Conservation (phyloP, 2,113 vertebrate genomes). For the Eulemur rufifrons region DNA sequence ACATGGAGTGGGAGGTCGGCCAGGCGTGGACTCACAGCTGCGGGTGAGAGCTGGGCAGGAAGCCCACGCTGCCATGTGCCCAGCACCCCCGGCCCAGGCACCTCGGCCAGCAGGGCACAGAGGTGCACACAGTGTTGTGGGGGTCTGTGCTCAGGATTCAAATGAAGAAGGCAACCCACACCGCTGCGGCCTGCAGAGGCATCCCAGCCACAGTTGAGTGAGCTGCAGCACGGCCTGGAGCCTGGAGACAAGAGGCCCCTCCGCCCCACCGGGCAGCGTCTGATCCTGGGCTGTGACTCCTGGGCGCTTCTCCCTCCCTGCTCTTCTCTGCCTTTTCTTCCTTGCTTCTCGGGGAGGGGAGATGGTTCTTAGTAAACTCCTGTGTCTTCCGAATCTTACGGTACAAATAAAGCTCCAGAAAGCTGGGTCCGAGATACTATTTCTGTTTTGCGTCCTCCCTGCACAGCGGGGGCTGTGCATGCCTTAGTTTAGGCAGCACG, state of each 20-base stretch:
- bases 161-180: slow-evolving; percentile 92
- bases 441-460: neutral
- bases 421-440: neutral
- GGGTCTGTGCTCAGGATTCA: slow-evolving; percentile 88
- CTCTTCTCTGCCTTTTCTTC: neutral
- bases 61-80: slow-evolving; percentile 89
- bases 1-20: slow-evolving; percentile 92
- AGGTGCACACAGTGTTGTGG: slow-evolving; percentile 91
- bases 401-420: neutral
- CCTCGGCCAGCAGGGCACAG: slow-evolving; percentile 89
- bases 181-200: slow-evolving; percentile 93
- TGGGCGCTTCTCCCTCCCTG: neutral
- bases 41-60: slow-evolving; percentile 87
- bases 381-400: neutral
- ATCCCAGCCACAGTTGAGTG: slow-evolving; percentile 90
- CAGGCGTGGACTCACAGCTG: slow-evolving; percentile 91
- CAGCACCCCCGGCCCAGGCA: slow-evolving; percentile 86
- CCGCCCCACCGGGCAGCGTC: neutral
- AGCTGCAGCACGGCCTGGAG: slow-evolving; percentile 83
- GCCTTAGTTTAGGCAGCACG: neutral
- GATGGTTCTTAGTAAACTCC: neutral
- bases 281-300: neutral
- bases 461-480: accelerated
- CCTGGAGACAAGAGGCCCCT: neutral
- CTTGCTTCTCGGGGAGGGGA: neutral